Percentiles rank a stretch among this genome's conserved stretches.
Evolutionary conservation across 2,113 vertebrate species (phyloP).

Genomic region (Cariama cristata): DNA sequence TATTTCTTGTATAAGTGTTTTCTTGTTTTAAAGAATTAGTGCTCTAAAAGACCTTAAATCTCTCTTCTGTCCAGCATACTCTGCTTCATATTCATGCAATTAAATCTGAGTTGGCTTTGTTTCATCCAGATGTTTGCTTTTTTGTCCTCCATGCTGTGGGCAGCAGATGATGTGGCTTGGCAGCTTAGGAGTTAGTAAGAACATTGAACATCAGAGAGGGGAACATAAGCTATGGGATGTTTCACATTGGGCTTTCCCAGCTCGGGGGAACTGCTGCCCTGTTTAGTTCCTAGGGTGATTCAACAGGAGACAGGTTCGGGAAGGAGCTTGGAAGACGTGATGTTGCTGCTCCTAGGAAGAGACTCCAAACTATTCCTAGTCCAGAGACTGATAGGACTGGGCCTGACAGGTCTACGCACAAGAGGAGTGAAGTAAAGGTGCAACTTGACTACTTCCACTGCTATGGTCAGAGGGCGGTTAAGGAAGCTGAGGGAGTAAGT

Average conservation of each 20-base stretch:
- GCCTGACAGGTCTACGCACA: not conserved
- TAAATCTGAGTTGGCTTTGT: not conserved
- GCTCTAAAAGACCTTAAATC: not conserved
- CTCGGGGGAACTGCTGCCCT: not conserved
- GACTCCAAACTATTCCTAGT: not conserved
- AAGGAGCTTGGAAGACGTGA: not conserved
- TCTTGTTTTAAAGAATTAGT: not conserved
- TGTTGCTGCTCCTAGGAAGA: not conserved
- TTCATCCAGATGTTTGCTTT: not conserved
- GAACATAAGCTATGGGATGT: not conserved
- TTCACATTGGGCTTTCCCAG: not conserved
- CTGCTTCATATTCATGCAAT: not conserved
- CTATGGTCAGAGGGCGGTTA: not conserved
- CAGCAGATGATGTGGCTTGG: not conserved
- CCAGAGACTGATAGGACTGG: not conserved
- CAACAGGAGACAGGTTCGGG: not conserved
- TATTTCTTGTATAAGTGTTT: not conserved
- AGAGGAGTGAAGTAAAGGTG: not conserved
- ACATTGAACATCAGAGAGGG: not conserved
- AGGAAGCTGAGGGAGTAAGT: not conserved
- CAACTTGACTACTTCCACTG: not conserved
- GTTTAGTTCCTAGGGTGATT: not conserved
- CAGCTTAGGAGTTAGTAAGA: not conserved
- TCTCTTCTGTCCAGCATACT: not conserved
- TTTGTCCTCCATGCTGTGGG: not conserved